Conservation (phyloP, 2,888 invertebrate species). For the Chirona hameri region DNA sequence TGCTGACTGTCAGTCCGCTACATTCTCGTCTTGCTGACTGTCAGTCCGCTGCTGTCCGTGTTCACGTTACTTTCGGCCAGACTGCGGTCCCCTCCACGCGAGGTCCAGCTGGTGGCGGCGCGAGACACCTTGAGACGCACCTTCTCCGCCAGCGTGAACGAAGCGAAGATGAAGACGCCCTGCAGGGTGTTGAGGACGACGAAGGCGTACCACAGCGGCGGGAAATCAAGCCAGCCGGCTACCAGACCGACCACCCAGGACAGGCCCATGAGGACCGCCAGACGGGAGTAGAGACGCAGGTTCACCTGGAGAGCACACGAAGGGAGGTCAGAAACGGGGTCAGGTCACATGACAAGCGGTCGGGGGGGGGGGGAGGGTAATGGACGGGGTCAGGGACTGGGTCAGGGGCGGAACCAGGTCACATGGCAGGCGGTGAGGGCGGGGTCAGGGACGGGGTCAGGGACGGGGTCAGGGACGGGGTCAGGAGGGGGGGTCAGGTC, state of each 20-base stretch:
- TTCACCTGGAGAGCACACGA: conserved; percentile 39
- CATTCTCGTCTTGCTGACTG: neutral
- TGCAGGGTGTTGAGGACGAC: conserved; percentile 52
- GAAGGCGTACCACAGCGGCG: conserved; percentile 51
- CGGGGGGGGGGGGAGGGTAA: too few species aligned
- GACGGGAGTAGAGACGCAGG: conserved; percentile 50
- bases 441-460: too few species aligned
- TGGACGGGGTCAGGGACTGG: too few species aligned
- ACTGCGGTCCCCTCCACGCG: neutral
- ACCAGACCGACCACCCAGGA: conserved; percentile 52
- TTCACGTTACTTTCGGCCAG: conserved; percentile 3
- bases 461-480: too few species aligned
- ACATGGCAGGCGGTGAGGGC: too few species aligned
- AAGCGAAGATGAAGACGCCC: conserved; percentile 52
- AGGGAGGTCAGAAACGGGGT: conserved; percentile 40
- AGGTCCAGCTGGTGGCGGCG: conserved; percentile 10
- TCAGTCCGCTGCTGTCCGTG: conserved; percentile 14
- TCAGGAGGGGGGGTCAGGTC: too few species aligned
- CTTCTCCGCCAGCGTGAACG: conserved; percentile 52
- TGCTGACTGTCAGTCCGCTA: neutral
- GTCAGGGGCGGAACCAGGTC: too few species aligned
- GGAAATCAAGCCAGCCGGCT: conserved; percentile 49
- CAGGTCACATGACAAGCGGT: too few species aligned
- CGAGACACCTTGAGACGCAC: conserved; percentile 40
- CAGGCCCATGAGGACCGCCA: conserved; percentile 52